Base-by-base conservation (phyloP, 2,797 vertebrate genomes). In the Cossypha caffra region DNA sequence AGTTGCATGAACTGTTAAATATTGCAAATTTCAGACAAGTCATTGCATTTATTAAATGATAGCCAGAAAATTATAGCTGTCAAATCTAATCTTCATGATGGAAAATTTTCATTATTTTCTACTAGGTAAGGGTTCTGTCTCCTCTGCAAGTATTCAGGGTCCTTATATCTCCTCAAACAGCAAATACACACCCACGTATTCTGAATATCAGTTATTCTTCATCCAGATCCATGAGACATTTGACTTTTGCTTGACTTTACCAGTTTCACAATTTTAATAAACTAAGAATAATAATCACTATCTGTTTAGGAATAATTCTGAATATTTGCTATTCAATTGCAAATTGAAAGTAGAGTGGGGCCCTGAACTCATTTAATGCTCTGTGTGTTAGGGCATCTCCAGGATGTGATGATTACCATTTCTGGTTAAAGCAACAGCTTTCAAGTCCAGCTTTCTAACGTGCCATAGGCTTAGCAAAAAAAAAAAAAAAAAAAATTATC, bases 11-110 rank as follows among this genome's bases (percentile, higher is more conserved):
- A 43, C 91, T 96, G 3, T 88, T 99, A 62, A 97, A 93, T 3
- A 57, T 97, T 45, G 96, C 96, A 17, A 97, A 98, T 78, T 99
- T 98, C 95, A 97, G 97, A 95, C 97, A 98, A 98, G 98, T 98
- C 96, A 95, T 29, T 69, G 38, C 2, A 16, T 66, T 93, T 50
- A 78, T 43, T 33, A 64, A 54, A 51, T 43, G 74, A 47, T 1
- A 47, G 13, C 10, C 40, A 83, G 59, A 51, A 86, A 91, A 75
- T 57, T 13, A 40, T 35, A 57, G 7, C 16, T 58, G 28, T 43
- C 50, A 43, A n/a, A 59, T 64, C 13, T 31, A 47, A 71, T 33
- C 15, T 78, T 66, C 26, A 23, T 42, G n/a, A 42, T 1, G 8
- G 54, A 86, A 83, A 40, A 13, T 19, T 16, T 43, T 72, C 28